These are phyloP conservation scores for Gymnocephalus cernua DNA, from an alignment of 2,113 vertebrate species.

Conservation along the genomic window DNA sequence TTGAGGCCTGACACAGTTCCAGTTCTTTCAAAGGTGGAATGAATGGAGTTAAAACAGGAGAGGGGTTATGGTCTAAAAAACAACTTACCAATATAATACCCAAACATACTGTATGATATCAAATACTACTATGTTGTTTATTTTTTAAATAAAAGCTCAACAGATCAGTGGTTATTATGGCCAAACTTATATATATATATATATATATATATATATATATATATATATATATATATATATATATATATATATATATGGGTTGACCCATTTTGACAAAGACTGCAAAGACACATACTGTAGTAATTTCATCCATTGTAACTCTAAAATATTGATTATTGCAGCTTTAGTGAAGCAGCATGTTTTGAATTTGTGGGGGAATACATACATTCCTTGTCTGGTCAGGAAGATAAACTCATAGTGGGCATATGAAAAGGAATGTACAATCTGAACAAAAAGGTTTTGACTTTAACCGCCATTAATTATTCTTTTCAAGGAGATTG, in stretches of 20 bases:
- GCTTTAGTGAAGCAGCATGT: not conserved
- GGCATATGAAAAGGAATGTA: not conserved
- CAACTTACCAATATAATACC: no score
- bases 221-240: no score
- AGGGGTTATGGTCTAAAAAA: no score
- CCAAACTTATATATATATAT: no score
- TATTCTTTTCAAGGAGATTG: conserved; percentile 12
- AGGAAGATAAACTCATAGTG: not conserved
- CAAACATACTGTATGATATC: no score
- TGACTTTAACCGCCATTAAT: not conserved
- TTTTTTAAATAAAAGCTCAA: no score
- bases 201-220: no score
- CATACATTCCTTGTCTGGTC: not conserved
- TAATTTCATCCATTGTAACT: not conserved
- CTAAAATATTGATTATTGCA: not conserved
- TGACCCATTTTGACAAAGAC: not conserved
- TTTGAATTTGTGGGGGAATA: not conserved
- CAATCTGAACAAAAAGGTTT: not conserved
- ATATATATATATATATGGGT: no score
- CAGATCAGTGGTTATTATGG: no score
- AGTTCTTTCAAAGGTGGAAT: not conserved
- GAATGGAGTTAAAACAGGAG: not conserved
- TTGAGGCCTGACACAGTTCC: not conserved
- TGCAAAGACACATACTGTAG: not conserved
- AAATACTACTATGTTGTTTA: no score